Evolutionary conservation across 1,140 invertebrate species (phyloP), one percentile per base, ranked within the genome.

Genomic region (Zophobas morio): DNA sequence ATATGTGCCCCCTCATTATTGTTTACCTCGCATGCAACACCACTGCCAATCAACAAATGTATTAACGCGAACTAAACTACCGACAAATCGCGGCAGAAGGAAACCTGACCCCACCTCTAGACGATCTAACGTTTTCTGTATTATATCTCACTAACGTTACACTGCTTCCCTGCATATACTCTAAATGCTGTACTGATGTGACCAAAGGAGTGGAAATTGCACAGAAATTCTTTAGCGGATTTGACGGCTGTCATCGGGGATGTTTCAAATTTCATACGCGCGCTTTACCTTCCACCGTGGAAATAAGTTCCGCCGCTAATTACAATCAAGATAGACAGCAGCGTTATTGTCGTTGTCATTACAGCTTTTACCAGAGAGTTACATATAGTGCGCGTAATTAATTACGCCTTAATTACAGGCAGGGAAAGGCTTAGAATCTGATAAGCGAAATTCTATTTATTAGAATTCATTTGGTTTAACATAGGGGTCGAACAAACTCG

Each of bases 341-440:
- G 70, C 35, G 70, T 72, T 72, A 53, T 72, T 72, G 70, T 72
- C 46, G 70, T 32, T 53, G 70, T 72, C 47, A 72, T 72, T 72
- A 72, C 70, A 47, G 46, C 56, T 60, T 60, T 60, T 60, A 60
- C 56, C 56, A 60, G 56, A 60, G 56, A 60, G 56, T 60, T 60
- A 60, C 56, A 60, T 35, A 60, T 32, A 60, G 56, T 60, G n/a
- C 33, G 32, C 36, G 56, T 49, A 73, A 53, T 73, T 57, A 60
- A 74, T 74, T 74, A 74, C 42, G 53, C 46, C 71, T 56, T 73
- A 73, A 73, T 73, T 73, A 56, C 71, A 54, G 35, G 32, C 37
- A 72, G 46, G 71, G 51, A 56, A 73, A 73, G 66, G 40, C 66
- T 70, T 70, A 70, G 56, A 60, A 70, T 70, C 40, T 70, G 46